phyloP scores from a whole-genome alignment of 2,797 vertebrate species.

The Pipistrellus pygmaeus region DNA sequence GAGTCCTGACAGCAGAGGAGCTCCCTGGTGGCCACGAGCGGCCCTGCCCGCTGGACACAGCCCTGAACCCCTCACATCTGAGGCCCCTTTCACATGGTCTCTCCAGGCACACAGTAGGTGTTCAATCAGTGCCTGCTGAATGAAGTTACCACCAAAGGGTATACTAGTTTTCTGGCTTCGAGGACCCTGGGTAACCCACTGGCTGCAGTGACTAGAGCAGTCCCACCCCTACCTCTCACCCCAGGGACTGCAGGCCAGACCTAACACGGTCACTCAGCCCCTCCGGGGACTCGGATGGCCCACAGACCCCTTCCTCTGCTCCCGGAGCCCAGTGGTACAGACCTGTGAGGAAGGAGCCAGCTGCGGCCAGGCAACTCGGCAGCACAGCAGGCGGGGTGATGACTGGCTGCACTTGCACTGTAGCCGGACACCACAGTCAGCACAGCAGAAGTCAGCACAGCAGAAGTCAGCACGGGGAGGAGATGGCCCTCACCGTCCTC shows the following conservation, averaged over 20 bases:
- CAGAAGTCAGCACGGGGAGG: neutral
- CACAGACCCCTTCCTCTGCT: neutral
- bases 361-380: neutral
- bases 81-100: neutral
- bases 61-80: neutral
- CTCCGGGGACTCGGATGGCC: neutral
- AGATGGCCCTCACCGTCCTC: accelerated
- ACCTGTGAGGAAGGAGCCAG: neutral
- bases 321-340: neutral
- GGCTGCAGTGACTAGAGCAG: neutral
- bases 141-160: neutral
- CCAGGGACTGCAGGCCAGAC: neutral
- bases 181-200: neutral
- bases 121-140: neutral
- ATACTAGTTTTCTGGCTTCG: neutral
- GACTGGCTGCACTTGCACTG: neutral
- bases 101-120: neutral
- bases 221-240: neutral
- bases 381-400: neutral
- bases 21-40: conserved; percentile 50
- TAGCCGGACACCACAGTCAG: neutral
- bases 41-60: neutral
- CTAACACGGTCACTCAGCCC: neutral
- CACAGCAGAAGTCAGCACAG: neutral
- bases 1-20: conserved; percentile 24